Conservation (phyloP, 2,888 invertebrate genomes). For the Drosophila bunnanda region DNA sequence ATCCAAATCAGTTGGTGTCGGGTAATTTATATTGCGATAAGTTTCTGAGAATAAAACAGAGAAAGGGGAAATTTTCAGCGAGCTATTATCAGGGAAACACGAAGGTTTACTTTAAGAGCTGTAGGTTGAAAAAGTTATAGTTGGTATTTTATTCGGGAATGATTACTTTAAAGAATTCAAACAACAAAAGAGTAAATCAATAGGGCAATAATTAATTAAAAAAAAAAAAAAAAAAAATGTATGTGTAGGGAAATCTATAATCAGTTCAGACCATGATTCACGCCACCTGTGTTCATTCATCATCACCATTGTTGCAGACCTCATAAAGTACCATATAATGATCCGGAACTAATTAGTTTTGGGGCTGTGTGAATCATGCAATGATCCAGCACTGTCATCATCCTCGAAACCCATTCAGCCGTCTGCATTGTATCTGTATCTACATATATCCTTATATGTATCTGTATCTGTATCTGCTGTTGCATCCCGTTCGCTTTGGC, state of each 20-base stretch:
- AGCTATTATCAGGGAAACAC: neutral
- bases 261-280: neutral
- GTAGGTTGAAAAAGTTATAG: neutral
- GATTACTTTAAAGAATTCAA: neutral
- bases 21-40: neutral
- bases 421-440: constrained; percentile 6
- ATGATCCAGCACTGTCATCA: neutral
- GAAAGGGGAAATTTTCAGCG: too few relatives aligned
- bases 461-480: constrained; percentile 20
- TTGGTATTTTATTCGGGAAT: neutral
- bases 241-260: too few relatives aligned
- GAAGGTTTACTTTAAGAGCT: neutral
- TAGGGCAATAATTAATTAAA: neutral
- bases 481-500: constrained; percentile 32
- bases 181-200: neutral
- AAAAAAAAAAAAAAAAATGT: too few relatives aligned
- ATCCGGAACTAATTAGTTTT: constrained; percentile 17
- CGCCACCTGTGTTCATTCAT: neutral
- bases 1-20: neutral
- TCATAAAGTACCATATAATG: constrained; percentile 11
- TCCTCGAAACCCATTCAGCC: neutral
- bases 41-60: neutral
- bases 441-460: neutral
- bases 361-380: constrained; percentile 6
- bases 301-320: neutral